A percentile compares a stretch with the other conserved stretches of the same genome.
Conservation (phyloP, 2,797 vertebrate species). For the Paedocypris micromegethes region DNA sequence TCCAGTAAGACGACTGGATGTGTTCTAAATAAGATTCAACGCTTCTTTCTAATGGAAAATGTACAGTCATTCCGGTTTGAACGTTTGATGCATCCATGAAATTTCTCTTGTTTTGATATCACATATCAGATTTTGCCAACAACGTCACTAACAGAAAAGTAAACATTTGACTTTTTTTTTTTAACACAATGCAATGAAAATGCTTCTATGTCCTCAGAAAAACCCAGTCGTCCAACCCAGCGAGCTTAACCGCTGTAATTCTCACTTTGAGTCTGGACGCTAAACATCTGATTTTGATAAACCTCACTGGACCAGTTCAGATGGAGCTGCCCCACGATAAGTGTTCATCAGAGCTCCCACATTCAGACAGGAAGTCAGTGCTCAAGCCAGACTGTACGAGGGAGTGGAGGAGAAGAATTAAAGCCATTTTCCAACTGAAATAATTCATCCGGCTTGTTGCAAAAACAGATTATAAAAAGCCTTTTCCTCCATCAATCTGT, state of each 20-base stretch:
- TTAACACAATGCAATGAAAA: too few species aligned
- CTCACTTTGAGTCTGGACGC: not conserved
- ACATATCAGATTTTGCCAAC: too few species aligned
- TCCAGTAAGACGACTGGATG: not conserved
- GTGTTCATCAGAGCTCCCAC: conserved; percentile 58
- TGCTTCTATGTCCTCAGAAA: not conserved
- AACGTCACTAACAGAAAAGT: not conserved
- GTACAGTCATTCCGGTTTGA: not conserved
- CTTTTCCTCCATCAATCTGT: not conserved
- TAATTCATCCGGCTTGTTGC: conserved; percentile 17
- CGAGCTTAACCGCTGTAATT: not conserved
- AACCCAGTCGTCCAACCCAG: conserved; percentile 1
- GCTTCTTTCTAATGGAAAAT: not conserved
- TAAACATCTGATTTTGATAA: conserved; percentile 3
- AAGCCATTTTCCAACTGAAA: conserved; percentile 25
- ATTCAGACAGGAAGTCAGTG: conserved; percentile 65
- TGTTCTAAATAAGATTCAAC: conserved; percentile 12
- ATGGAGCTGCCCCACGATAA: conserved; percentile 18
- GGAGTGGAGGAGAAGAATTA: conserved; percentile 2
- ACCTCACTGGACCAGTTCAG: conserved; percentile 25
- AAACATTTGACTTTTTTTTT: not conserved
- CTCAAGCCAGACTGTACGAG: conserved; percentile 57
- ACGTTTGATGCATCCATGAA: too few species aligned
- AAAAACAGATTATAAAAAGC: conserved; percentile 29
- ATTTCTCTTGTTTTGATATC: too few species aligned